phyloP scores from a whole-genome alignment of 2,888 invertebrate genomes.

The Lepidochitona cinerea region DNA sequence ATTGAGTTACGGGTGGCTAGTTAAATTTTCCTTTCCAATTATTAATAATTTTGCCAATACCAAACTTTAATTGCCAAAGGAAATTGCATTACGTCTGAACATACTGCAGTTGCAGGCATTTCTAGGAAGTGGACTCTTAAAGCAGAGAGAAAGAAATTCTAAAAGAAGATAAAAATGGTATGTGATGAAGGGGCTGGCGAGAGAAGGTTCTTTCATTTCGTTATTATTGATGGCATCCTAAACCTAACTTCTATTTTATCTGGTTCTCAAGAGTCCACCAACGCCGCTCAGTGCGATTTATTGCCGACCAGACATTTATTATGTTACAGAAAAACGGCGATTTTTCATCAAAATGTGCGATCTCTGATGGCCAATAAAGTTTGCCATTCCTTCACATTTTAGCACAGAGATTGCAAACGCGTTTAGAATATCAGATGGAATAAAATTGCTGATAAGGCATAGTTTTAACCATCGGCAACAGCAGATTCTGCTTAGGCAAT shows the following conservation, averaged over 20 bases:
- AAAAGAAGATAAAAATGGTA: background rate
- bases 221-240: background rate
- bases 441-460: too few species aligned
- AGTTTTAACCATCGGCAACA: too few species aligned
- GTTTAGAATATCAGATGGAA: too few species aligned
- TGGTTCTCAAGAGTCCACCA: background rate
- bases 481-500: too few species aligned
- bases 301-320: background rate
- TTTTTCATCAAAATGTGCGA: background rate
- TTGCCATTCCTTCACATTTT: background rate
- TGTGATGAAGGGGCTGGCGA: background rate
- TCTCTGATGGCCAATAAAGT: conserved; percentile 5
- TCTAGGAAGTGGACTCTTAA: background rate
- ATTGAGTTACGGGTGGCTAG: conserved; percentile 1
- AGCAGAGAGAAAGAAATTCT: background rate
- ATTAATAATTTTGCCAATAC: conserved; percentile 9
- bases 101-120: background rate
- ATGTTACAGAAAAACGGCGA: background rate
- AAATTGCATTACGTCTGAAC: conserved; percentile 1
- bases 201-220: background rate
- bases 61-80: conserved; percentile 8
- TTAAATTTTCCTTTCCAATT: conserved; percentile 9
- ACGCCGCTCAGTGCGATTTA: background rate
- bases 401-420: too few species aligned
- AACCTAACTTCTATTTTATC: background rate